These are phyloP conservation scores for Myathropa florea DNA, from an alignment of 2,888 invertebrate species.

Conservation along the genomic window DNA sequence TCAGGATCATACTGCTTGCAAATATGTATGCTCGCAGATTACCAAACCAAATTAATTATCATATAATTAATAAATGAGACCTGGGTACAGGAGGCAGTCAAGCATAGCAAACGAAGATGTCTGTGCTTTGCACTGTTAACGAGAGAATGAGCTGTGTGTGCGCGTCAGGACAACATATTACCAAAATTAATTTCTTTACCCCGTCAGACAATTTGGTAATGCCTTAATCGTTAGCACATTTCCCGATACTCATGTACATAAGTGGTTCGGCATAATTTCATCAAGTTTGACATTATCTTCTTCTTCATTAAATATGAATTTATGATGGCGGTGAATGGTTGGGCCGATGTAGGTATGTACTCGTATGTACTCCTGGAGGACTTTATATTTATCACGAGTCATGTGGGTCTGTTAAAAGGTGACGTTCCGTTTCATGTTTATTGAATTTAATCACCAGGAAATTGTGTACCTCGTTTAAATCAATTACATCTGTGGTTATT, in stretches of 20 bases:
- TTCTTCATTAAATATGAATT: conserved; percentile 52
- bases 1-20: conserved; percentile 32
- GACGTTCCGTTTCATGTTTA: conserved; percentile 44
- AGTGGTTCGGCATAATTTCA: conserved; percentile 68
- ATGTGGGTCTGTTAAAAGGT: conserved; percentile 24
- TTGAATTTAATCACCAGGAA: conserved; percentile 54
- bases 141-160: neutral
- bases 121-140: neutral
- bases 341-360: neutral
- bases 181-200: conserved; percentile 62
- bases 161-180: conserved; percentile 37
- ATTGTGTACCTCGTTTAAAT: conserved; percentile 52
- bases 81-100: conserved; percentile 9
- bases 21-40: conserved; percentile 51
- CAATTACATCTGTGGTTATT: conserved; percentile 43
- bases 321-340: neutral
- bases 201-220: conserved; percentile 60
- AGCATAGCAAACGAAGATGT: conserved; percentile 6
- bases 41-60: conserved; percentile 69
- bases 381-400: neutral
- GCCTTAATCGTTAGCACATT: conserved; percentile 69
- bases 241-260: conserved; percentile 57
- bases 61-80: conserved; percentile 66
- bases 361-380: neutral
- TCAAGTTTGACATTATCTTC: conserved; percentile 68